phyloP scores from a whole-genome alignment of 1,140 invertebrate genomes.

The Pogonomyrmex californicus region DNA sequence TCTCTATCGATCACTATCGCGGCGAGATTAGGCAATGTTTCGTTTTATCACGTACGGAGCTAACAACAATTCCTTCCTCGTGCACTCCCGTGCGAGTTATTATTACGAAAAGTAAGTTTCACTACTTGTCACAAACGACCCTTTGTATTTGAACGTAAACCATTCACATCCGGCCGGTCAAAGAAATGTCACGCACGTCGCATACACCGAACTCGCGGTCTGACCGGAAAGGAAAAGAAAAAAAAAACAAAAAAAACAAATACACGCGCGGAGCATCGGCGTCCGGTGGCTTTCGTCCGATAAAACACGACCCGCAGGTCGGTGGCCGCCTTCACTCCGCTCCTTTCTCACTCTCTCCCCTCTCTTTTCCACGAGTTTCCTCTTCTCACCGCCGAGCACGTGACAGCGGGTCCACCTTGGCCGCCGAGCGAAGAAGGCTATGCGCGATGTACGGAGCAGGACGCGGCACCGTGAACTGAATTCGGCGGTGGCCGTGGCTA shows the following conservation, averaged over 20 bases:
- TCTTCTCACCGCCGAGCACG: slow-evolving; percentile 44
- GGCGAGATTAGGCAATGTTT: not conserved
- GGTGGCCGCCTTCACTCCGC: not conserved
- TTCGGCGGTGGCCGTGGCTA: slow-evolving; percentile 74
- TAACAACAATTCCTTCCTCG: not conserved
- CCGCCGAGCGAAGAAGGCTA: slow-evolving; percentile 41
- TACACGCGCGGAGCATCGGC: slow-evolving; percentile 3
- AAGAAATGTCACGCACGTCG: slow-evolving; percentile 30
- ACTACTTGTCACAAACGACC: not conserved
- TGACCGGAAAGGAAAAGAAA: not conserved
- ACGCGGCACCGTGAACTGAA: slow-evolving; percentile 77
- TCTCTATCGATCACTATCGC: slow-evolving; percentile 33
- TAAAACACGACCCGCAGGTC: not conserved
- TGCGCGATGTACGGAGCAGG: slow-evolving; percentile 59
- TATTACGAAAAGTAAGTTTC: not conserved
- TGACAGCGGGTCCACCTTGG: slow-evolving; percentile 62
- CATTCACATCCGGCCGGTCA: slow-evolving; percentile 50
- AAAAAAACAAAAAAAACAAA: not conserved
- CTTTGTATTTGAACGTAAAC: not conserved
- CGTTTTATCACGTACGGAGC: not conserved
- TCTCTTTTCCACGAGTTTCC: not conserved
- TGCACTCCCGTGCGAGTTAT: slow-evolving; percentile 2
- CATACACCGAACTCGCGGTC: not conserved
- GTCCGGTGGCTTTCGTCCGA: slow-evolving; percentile 1
- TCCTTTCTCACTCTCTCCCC: too few relatives aligned